phyloP scores from a whole-genome alignment of 2,888 invertebrate genomes.

The Tachina lurida region DNA sequence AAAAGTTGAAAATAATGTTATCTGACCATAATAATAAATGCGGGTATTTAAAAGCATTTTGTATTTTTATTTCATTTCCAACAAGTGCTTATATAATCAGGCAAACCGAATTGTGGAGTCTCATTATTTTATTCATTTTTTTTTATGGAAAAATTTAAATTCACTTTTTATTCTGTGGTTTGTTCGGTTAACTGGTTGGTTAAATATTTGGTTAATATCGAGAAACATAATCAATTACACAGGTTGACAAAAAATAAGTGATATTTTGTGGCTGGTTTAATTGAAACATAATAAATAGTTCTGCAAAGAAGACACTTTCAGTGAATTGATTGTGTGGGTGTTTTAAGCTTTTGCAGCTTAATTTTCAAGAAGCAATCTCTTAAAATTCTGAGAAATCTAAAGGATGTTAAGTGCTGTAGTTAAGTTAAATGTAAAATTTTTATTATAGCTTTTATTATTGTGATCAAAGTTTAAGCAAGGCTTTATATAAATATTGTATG shows the following conservation, averaged over 20 bases:
- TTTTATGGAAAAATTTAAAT: slow-evolving; percentile 39
- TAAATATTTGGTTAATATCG: slow-evolving; percentile 11
- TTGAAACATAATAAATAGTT: neutral
- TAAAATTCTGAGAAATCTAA: no score
- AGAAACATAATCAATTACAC: neutral
- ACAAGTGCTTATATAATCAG: slow-evolving; percentile 56
- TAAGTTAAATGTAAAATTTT: no score
- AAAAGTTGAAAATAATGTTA: slow-evolving; percentile 42
- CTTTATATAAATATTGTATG: no score
- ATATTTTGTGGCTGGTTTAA: slow-evolving; percentile 13
- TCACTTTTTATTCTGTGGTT: slow-evolving; percentile 16
- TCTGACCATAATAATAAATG: slow-evolving; percentile 64
- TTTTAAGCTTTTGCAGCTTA: no score
- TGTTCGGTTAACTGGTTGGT: slow-evolving; percentile 18
- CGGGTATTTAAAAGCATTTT: slow-evolving; percentile 56
- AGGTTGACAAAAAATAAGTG: neutral
- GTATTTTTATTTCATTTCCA: slow-evolving; percentile 21
- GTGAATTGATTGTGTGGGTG: no score
- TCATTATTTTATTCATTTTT: slow-evolving; percentile 34
- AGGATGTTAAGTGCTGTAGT: no score
- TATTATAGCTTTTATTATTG: no score
- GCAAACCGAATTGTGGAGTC: slow-evolving; percentile 41
- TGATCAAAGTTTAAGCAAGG: no score
- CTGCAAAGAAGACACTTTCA: no score
- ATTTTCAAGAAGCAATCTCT: no score